Evolutionary conservation across 2,888 invertebrate species (phyloP).

Genomic region (Ypsolopha sequella): DNA sequence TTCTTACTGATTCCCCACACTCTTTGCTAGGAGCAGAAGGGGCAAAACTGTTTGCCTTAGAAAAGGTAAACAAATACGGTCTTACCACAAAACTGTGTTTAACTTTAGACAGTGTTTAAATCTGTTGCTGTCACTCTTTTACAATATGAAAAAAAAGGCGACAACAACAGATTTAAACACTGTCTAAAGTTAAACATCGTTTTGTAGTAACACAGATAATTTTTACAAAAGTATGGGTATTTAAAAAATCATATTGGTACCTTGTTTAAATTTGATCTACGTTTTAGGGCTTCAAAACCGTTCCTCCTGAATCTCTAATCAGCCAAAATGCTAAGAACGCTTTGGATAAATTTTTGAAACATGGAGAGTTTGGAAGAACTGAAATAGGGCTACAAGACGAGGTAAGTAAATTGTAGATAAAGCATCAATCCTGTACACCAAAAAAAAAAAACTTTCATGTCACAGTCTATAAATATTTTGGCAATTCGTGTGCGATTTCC

Average conservation of each 20-base stretch:
- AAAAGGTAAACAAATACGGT: slow-evolving; percentile 49
- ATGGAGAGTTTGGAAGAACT: slow-evolving; percentile 63
- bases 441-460: too few relatives aligned
- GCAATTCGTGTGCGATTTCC: too few relatives aligned
- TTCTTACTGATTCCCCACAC: slow-evolving; percentile 83
- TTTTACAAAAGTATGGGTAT: not conserved
- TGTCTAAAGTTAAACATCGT: too few relatives aligned
- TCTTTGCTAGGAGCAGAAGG: slow-evolving; percentile 80
- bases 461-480: too few relatives aligned
- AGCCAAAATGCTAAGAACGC: slow-evolving; percentile 73
- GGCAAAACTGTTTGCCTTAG: slow-evolving; percentile 78
- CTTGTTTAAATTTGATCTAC: not conserved
- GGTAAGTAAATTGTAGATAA: slow-evolving; percentile 19
- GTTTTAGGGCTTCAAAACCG: slow-evolving; percentile 69
- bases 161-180: too few relatives aligned
- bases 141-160: too few relatives aligned
- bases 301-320: slow-evolving; percentile 76
- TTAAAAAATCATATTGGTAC: not conserved
- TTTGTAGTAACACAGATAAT: too few relatives aligned
- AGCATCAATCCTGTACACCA: too few relatives aligned
- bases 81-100: too few relatives aligned
- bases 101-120: too few relatives aligned
- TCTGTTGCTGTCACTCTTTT: too few relatives aligned
- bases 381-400: slow-evolving; percentile 67
- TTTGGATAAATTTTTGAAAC: slow-evolving; percentile 69